Percentiles rank a stretch among this genome's conserved stretches.
Conservation (phyloP, 2,888 invertebrate genomes). For the Dryadula phaetusa region DNA sequence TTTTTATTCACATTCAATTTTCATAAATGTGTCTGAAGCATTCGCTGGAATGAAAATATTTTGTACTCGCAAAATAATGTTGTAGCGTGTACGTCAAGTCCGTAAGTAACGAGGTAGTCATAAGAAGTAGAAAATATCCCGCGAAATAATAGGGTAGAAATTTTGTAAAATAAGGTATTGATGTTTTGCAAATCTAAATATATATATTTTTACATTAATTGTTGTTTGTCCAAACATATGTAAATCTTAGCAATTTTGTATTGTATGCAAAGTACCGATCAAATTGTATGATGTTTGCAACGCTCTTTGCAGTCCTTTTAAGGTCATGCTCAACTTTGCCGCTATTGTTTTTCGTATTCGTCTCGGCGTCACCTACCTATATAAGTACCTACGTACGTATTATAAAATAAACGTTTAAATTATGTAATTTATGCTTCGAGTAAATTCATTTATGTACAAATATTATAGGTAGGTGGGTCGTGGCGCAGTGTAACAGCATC, state of each 20-base stretch:
- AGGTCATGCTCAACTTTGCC: constrained; percentile 26
- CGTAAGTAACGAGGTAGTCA: no score
- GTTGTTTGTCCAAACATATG: not conserved
- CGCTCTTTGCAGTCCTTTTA: constrained; percentile 16
- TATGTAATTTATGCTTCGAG: constrained; percentile 1
- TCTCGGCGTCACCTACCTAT: constrained; percentile 6
- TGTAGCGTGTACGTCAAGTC: no score
- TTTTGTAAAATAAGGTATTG: no score
- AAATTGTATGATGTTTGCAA: constrained; percentile 23
- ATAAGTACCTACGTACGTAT: not conserved
- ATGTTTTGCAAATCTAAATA: no score
- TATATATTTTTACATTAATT: not conserved
- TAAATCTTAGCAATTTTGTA: constrained; percentile 26
- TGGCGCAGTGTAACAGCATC: no score
- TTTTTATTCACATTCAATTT: not conserved
- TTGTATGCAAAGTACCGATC: constrained; percentile 34
- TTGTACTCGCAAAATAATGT: no score
- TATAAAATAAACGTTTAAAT: constrained; percentile 2
- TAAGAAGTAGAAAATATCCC: no score
- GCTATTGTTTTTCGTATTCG: constrained; percentile 33
- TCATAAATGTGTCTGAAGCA: no score
- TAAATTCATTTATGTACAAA: not conserved
- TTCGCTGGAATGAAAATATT: no score
- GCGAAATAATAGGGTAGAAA: no score
- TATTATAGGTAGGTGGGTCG: no score